Evolutionary conservation across 92 coral and sea anemone genomes (phyloP).

Genomic region (Epizoanthus illoricatus): DNA sequence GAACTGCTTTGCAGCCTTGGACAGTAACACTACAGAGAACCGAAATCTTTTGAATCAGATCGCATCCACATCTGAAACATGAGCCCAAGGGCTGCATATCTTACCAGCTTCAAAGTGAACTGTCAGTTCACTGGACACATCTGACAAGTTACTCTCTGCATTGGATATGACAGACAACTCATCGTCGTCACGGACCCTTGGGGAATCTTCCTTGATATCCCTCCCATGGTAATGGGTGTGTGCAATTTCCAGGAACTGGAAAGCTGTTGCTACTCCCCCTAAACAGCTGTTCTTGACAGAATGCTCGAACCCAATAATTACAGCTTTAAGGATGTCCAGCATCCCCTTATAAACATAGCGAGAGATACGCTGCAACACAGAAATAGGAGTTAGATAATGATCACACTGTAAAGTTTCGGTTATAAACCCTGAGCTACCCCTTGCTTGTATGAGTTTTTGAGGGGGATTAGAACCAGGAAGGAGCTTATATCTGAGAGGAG

Average conservation of each 20-base stretch:
- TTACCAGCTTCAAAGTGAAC: conserved; percentile 19
- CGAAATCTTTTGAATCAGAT: no score
- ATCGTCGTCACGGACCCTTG: conserved; percentile 68
- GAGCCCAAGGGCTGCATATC: background rate
- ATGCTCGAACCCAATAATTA: conserved; percentile 77
- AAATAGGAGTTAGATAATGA: background rate
- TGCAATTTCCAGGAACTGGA: conserved; percentile 88
- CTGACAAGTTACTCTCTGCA: conserved; percentile 78
- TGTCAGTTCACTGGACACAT: conserved; percentile 57
- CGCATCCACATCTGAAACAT: no score
- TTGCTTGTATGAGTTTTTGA: no score
- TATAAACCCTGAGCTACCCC: background rate
- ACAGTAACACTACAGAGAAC: no score
- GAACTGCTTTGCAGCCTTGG: no score
- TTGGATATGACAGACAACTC: conserved; percentile 76
- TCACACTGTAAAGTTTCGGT: background rate
- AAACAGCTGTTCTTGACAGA: conserved; percentile 80
- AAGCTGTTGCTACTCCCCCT: conserved; percentile 95
- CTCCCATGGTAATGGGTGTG: conserved; percentile 93
- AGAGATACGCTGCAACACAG: conserved; percentile 63
- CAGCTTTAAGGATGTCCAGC: conserved; percentile 75
- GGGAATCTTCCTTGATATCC: conserved; percentile 71
- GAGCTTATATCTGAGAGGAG: no score
- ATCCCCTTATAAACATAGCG: conserved; percentile 87
- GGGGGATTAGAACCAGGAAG: no score